Conservation (phyloP, 2,888 invertebrate genomes). For the Phanerotoma sp. region DNA sequence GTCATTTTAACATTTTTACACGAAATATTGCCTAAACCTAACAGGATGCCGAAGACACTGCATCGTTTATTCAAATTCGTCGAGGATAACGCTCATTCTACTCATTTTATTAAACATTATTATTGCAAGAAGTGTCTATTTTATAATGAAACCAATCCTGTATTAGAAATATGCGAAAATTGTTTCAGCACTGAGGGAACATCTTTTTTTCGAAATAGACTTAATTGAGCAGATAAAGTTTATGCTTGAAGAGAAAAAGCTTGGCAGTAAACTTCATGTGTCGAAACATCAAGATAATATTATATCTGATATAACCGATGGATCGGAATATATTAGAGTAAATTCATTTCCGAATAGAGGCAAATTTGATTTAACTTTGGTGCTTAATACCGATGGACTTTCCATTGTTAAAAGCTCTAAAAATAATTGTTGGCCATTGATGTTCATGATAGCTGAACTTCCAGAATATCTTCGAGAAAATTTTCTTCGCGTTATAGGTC, state of each 20-base stretch:
- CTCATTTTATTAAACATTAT: conserved; percentile 7
- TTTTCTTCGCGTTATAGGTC: conserved; percentile 17
- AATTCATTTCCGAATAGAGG: conserved; percentile 21
- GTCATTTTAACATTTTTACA: too few species aligned
- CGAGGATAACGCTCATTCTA: conserved; percentile 8
- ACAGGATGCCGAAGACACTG: conserved; percentile 19
- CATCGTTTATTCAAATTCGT: conserved; percentile 17
- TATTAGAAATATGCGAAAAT: not conserved
- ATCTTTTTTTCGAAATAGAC: not conserved
- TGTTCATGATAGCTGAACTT: conserved; percentile 25
- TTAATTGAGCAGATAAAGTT: not conserved
- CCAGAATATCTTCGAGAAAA: conserved; percentile 24
- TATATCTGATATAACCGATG: conserved; percentile 22
- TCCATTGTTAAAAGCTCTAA: conserved; percentile 18
- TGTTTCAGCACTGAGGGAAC: not conserved
- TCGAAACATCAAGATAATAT: conserved; percentile 3
- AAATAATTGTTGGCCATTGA: conserved; percentile 28
- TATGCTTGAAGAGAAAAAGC: not conserved
- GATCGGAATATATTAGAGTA: conserved; percentile 28
- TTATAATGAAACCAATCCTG: not conserved
- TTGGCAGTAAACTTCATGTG: conserved; percentile 15
- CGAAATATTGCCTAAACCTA: conserved; percentile 7
- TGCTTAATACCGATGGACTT: conserved; percentile 27
- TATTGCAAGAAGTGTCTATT: conserved; percentile 14
- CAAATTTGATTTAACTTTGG: conserved; percentile 25